Base-by-base conservation (phyloP, 2,797 vertebrate species). In the Crocidura indochinensis region DNA sequence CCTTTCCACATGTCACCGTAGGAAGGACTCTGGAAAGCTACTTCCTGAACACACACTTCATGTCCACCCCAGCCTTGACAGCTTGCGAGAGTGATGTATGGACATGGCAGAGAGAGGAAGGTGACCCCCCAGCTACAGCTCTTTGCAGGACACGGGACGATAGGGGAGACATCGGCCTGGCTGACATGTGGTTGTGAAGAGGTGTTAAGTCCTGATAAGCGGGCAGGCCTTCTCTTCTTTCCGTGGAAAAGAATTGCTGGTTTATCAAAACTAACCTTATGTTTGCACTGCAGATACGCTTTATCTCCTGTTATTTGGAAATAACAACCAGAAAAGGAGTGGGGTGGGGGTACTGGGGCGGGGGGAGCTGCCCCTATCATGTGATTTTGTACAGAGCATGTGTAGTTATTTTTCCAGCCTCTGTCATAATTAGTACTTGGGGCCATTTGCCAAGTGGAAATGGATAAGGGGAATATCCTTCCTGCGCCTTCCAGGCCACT, bases 1-100 rank as follows among this genome's bases (percentile, higher is more conserved):
- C 98, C 98, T 98, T 91, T 97, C 97, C 96, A 98, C 97, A 97
- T 96, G 97, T 91, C 97, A 93, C 95, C 95, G 96, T 94, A 98
- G 98, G 98, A 98, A 98, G 97, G 97, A 97, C 91, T 96, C 82
- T 96, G 96, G 93, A 98, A 96, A 97, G 96, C 95, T 90, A 98
- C 97, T 98, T 98, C 98, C 98, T 99, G 98, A 98, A 98, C 98
- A 98, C 98, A 98, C 97, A 95, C 94, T 97, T 95, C 96, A 96
- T 96, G 95, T 97, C 97, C 97, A 97, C 98, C 98, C 98, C 96
- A 96, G 96, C 97, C 96, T 96, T 98, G 98, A 98, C 98, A 98
- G 98, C 95, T 96, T 90, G 94, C 84, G 97, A 97, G 98, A 98
- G 98, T 98, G 98, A 98, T 98, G 98, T 96, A 97, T 96, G 97